phyloP scores from a whole-genome alignment of 1,140 invertebrate genomes.

The Spodoptera litura region DNA sequence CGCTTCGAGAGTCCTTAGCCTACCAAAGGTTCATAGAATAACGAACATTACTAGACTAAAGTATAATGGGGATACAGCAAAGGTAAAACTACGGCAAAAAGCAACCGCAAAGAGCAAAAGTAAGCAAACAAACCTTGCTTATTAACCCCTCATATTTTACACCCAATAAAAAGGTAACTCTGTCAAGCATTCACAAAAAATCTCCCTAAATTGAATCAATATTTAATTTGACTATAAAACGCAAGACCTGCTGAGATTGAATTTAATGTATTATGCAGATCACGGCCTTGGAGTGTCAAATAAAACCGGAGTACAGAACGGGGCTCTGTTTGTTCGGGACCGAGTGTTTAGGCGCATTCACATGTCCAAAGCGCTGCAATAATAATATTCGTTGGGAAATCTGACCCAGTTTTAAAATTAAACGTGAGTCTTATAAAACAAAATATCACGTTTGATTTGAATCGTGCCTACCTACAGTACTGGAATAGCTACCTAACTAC shows the following conservation, averaged over 20 bases:
- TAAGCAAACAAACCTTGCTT: background rate
- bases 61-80: no score
- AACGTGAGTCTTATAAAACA: no score
- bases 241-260: constrained; percentile 25
- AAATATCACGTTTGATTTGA: no score
- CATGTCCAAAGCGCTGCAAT: background rate
- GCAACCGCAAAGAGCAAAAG: background rate
- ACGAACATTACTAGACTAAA: no score
- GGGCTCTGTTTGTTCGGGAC: constrained; percentile 26
- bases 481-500: no score
- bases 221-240: constrained; percentile 24
- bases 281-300: constrained; percentile 27
- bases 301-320: constrained; percentile 3
- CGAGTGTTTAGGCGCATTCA: constrained; percentile 19
- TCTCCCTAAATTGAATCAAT: constrained; percentile 16
- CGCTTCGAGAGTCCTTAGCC: no score
- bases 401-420: constrained; percentile 1
- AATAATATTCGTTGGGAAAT: background rate
- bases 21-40: no score
- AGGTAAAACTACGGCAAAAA: background rate
- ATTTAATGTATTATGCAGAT: constrained; percentile 37
- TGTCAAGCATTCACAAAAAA: background rate
- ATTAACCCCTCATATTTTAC: background rate
- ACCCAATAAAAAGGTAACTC: constrained; percentile 18
- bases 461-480: no score